A percentile compares a stretch with the other conserved stretches of the same genome.
These are phyloP conservation scores for Collichthys lucidus DNA, from an alignment of 2,113 vertebrate genomes.

Conservation along the genomic window DNA sequence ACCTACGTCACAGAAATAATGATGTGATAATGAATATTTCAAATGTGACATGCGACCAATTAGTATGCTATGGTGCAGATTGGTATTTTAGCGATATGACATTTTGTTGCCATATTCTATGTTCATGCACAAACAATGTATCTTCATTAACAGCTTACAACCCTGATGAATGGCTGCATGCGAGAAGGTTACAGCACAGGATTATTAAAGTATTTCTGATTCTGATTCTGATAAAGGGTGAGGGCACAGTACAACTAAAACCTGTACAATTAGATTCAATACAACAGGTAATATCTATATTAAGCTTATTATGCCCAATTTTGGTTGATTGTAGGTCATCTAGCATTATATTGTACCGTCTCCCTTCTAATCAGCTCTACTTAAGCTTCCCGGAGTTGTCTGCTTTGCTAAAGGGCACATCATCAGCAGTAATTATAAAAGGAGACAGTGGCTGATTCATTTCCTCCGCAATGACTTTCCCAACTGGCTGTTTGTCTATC, in stretches of 20 bases:
- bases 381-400: not conserved
- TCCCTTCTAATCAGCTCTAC: not conserved
- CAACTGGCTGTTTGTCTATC: slow-evolving; percentile 6
- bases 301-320: not conserved
- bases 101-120: not conserved
- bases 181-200: not conserved
- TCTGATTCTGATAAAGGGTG: not conserved
- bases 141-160: not conserved
- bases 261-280: not conserved
- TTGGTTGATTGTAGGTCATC: not conserved
- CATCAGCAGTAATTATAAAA: slow-evolving; percentile 21
- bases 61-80: not conserved
- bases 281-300: not conserved
- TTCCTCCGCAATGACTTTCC: slow-evolving; percentile 4
- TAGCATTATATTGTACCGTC: not conserved
- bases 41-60: not conserved
- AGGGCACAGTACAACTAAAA: not conserved
- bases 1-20: not conserved
- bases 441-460: slow-evolving; percentile 9
- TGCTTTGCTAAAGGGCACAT: slow-evolving; percentile 1
- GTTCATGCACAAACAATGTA: not conserved
- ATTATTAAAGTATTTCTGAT: too few species aligned
- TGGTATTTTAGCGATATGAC: not conserved
- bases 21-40: not conserved
- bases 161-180: not conserved